Conservation (phyloP, 1,140 invertebrate species). For the Trissolcus basalis region DNA sequence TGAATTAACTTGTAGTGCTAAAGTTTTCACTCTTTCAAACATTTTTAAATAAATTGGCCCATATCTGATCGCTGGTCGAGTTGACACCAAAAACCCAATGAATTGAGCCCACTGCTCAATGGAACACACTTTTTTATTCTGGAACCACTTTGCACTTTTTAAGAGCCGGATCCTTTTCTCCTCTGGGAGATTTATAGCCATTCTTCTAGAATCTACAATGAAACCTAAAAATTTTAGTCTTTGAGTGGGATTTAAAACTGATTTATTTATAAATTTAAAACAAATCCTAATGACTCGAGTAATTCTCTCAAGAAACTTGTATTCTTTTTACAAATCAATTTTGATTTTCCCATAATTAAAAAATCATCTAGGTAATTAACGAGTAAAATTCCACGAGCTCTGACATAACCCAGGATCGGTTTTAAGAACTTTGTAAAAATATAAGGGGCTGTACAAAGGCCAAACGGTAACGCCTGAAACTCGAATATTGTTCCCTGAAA, state of each 20-base stretch:
- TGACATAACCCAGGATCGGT: conserved; percentile 2
- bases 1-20: conserved; percentile 1
- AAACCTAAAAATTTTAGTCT: conserved; percentile 12
- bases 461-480: conserved; percentile 58
- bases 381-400: conserved; percentile 2
- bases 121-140: conserved; percentile 8
- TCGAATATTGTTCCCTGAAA: conserved; percentile 46
- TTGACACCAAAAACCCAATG: conserved; percentile 7
- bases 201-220: neutral
- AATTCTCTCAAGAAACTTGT: neutral
- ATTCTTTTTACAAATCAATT: conserved; percentile 2
- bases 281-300: conserved; percentile 5
- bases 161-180: neutral
- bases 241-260: neutral
- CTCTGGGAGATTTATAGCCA: conserved; percentile 3
- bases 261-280: conserved; percentile 10
- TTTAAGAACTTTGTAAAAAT: conserved; percentile 56
- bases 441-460: conserved; percentile 41
- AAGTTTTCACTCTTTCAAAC: neutral
- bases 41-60: neutral
- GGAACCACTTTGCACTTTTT: neutral
- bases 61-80: conserved; percentile 18
- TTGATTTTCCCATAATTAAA: conserved; percentile 9
- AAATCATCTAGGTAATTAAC: conserved; percentile 20
- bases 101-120: too few species aligned